Evolutionary conservation across 23 tunicate genomes (phyloP), one percentile per base, ranked within the genome.

Genomic region (Styela plicata): DNA sequence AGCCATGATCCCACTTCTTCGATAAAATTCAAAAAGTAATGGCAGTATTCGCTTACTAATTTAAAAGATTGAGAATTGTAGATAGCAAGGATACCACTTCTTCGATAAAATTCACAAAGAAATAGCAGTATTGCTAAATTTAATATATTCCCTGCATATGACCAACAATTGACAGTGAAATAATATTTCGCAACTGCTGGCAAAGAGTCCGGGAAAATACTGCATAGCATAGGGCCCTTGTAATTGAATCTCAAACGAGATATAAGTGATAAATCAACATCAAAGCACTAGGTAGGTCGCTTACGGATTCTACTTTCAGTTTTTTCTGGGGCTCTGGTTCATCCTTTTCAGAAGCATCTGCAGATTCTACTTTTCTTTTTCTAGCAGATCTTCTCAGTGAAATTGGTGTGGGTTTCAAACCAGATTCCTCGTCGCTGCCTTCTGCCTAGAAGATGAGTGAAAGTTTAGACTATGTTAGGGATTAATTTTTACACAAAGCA

Each of bases 301-400:
- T 67, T 16, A 67, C 71, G 16, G 36, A 26, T 26, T 76, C 81
- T 36, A 76, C 1, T 44, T 44, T 76, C 13, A 0, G 2, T 0
- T 21, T 76, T 31, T 76, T 76, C 25, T 16, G 32, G 35, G 67
- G 83, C 22, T 79, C 74, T 29, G 79, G 63, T 1, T 80, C 87
- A 32, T 25, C 2, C 19, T 36, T 23, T 21, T 79, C 89, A 19
- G 67, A 79, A 26, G 62, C 78, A 21, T 24, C 53, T 17, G 85
- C 86, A 25, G 75, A 78, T 63, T 74, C 89, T 3, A 83, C 69
- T 22, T 83, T 85, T 29, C 97, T 52, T 52, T 91, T 91, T 31
- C 97, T 57, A 26, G 97, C 97, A 26, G 97, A 91, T 35, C 97
- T 78, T 35, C 97, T 66, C 30, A 91, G 70, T 16, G 97, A 91